Percentiles rank a stretch among this genome's conserved stretches.
Conservation (phyloP, 2,113 vertebrate species). For the Turdus rufiventris region DNA sequence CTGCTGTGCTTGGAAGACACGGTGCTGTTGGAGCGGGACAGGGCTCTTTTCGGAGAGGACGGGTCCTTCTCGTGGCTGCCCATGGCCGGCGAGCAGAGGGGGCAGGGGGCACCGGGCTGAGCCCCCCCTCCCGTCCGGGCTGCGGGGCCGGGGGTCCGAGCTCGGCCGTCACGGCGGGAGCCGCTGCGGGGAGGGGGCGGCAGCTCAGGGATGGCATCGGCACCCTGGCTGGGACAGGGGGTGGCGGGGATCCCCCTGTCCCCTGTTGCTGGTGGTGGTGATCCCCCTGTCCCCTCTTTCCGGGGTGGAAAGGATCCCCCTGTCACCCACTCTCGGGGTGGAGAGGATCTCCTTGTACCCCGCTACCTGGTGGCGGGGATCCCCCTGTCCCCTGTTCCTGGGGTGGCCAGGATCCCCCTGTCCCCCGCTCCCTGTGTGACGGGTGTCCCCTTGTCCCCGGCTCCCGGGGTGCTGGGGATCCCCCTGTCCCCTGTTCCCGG, state of each 20-base stretch:
- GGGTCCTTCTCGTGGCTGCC: conserved; percentile 76
- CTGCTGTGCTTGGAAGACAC: conserved; percentile 79
- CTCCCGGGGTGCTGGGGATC: too few species aligned
- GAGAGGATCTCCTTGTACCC: too few species aligned
- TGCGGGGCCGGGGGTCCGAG: neutral
- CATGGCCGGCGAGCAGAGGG: neutral
- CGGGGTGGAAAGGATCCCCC: too few species aligned
- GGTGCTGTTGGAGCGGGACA: conserved; percentile 79
- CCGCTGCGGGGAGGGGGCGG: neutral
- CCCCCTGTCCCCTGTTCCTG: too few species aligned
- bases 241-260: rapidly evolving
- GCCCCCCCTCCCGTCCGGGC: neutral
- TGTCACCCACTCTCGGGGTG: too few species aligned
- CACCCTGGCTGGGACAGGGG: rapidly evolving
- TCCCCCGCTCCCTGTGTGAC: too few species aligned
- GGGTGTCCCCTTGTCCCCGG: too few species aligned
- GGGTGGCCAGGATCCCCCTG: too few species aligned
- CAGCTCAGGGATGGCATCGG: rapidly evolving
- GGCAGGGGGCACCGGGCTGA: rapidly evolving
- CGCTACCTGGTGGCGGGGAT: too few species aligned
- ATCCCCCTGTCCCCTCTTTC: too few species aligned
- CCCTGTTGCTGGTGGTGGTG: rapidly evolving
- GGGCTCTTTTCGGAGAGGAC: conserved; percentile 56
- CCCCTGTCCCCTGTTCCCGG: too few species aligned
- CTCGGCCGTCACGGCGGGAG: neutral